These are phyloP conservation scores for Aurelia aurita complex sp. Pacific DNA, from an alignment of 30 jellyfish, hydroid and myxozoan species.

Conservation along the genomic window DNA sequence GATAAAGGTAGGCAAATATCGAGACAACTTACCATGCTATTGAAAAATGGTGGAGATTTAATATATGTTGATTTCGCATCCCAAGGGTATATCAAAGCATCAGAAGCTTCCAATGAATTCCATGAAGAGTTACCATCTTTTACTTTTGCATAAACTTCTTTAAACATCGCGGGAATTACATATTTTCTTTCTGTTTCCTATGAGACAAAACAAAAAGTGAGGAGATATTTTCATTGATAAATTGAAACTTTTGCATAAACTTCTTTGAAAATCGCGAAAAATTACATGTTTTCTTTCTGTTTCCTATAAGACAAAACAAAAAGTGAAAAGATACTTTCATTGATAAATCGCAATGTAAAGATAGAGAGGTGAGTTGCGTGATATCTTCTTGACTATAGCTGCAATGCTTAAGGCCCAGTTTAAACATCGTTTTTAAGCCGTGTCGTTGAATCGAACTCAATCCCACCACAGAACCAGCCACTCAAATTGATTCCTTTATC, in stretches of 20 bases:
- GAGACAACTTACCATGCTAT: constrained; percentile 68
- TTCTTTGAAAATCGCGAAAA: constrained; percentile 92
- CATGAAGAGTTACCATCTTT: constrained; percentile 88
- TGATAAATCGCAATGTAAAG: too few relatives aligned
- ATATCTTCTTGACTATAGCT: too few relatives aligned
- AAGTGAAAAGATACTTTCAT: too few relatives aligned
- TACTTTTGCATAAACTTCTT: constrained; percentile 82
- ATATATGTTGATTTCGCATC: constrained; percentile 88
- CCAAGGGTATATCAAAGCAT: constrained; percentile 90
- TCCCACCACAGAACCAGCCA: too few relatives aligned
- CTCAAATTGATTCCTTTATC: too few relatives aligned
- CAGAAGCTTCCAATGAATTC: constrained; percentile 80
- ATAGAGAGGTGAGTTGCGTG: too few relatives aligned
- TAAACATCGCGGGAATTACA: constrained; percentile 95
- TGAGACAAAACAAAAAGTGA: too few relatives aligned
- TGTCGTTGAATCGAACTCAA: too few relatives aligned
- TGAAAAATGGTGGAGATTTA: constrained; percentile 91
- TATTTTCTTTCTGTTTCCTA: constrained; percentile 84
- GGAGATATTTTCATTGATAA: too few relatives aligned
- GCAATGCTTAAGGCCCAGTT: too few relatives aligned
- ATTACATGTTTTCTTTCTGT: constrained; percentile 79
- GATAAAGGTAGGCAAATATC: not conserved
- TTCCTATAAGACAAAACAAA: constrained; percentile 33
- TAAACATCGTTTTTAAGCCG: too few relatives aligned
- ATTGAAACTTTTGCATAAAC: constrained; percentile 70